phyloP scores from a whole-genome alignment of 1,140 invertebrate genomes.

The Drosophila pseudoobscura region DNA sequence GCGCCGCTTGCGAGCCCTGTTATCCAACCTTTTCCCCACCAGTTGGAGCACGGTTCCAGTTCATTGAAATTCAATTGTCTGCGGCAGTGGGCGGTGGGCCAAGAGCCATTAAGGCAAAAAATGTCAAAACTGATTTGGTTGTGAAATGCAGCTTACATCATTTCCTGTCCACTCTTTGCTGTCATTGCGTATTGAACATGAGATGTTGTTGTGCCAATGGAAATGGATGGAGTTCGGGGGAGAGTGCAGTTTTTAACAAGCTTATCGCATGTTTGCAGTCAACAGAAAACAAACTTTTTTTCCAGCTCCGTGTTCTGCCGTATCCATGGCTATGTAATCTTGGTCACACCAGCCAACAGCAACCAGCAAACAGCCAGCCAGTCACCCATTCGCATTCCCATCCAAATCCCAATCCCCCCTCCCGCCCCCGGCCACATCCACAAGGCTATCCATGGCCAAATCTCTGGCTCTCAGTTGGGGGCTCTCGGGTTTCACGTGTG shows the following conservation, averaged over 20 bases:
- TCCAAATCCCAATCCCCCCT: too few species aligned
- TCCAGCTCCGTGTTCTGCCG: conserved; percentile 16
- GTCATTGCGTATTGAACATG: conserved; percentile 26
- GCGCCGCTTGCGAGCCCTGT: conserved; percentile 9
- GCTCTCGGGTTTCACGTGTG: conserved; percentile 67
- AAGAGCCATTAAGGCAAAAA: conserved; percentile 21
- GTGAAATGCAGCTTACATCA: conserved; percentile 43
- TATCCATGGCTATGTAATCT: conserved; percentile 60
- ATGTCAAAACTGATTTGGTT: conserved; percentile 36
- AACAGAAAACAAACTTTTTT: conserved; percentile 34
- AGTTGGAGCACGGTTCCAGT: conserved; percentile 15
- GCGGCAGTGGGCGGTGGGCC: conserved; percentile 25
- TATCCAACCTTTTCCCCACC: conserved; percentile 24
- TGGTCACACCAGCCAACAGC: conserved; percentile 67
- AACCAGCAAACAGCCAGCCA: conserved; percentile 17
- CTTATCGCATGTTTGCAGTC: conserved; percentile 64
- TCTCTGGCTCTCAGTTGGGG: conserved; percentile 12
- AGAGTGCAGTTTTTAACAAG: conserved; percentile 35
- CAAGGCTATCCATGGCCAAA: conserved; percentile 15
- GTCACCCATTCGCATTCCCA: neutral
- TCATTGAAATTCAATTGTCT: conserved; percentile 54
- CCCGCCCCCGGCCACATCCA: neutral
- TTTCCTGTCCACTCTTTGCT: conserved; percentile 28
- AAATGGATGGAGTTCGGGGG: neutral
- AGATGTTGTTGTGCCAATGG: too few species aligned